Base-by-base conservation (phyloP, 2,113 vertebrate genomes). In the Semicossyphus pulcher region DNA sequence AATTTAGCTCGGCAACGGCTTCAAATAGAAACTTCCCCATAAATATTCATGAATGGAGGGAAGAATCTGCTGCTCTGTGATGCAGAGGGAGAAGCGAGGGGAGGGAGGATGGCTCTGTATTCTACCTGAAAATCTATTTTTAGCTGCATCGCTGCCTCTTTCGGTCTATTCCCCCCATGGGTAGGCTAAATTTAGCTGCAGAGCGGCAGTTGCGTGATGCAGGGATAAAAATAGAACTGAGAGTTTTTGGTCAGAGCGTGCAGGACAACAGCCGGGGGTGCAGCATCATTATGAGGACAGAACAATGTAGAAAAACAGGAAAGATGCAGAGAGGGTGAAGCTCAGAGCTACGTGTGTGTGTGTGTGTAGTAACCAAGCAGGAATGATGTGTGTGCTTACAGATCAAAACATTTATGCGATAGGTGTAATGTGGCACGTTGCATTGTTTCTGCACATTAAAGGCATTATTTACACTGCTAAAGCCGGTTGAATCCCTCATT, bases 41-140 rank as follows among this genome's bases (percentile, higher is more conserved):
- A 65, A 86, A 92, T 93, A 93, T 92, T 92, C 76, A 91, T 93
- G 92, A 92, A 87, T 88, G 83, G 68, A 60, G 83, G 84, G 76
- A 67, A 53, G 80, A 79, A 49, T 72, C 26, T 64, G 56, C 54
- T 51, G 73, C 60, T 72, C 44, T 44, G 76, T n/a, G 67, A 75
- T 85, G 83, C 61, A 26, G 79, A 72, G 52, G 75, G 78, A 69
- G 37, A 72, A 26, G 59, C 23, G 64, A 77, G 44, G 32, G 69
- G 34, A 36, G 53, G 20, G 26, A 26, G 51, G 45, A 10, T 25
- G 25, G 28, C 61, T 60, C 68, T 31, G 51, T 58, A 20, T 65
- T 67, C 71, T 77, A 89, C 89, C 93, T 93, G 83, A 76, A 61
- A 45, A 0, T 34, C 89, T 92, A 90, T 89, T 80, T 89, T 90